Conservation (phyloP, 2,888 invertebrate genomes). For the Drosophila leonis region DNA sequence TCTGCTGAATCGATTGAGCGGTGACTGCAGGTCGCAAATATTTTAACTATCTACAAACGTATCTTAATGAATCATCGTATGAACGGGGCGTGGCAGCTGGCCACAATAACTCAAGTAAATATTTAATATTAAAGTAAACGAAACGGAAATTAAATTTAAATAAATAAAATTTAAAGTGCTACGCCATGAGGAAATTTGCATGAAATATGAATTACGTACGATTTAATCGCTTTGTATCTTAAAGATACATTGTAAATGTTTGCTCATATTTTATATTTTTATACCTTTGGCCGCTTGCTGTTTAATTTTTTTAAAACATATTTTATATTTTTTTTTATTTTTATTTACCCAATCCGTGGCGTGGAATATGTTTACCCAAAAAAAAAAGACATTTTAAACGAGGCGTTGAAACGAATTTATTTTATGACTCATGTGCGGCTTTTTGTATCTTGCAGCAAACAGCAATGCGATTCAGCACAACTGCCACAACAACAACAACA, state of each 20-base stretch:
- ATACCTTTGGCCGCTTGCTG: slow-evolving; percentile 8
- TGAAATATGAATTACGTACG: slow-evolving; percentile 63
- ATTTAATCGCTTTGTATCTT: slow-evolving; percentile 63
- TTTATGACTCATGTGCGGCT: slow-evolving; percentile 56
- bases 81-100: slow-evolving; percentile 18
- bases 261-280: slow-evolving; percentile 22
- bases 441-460: slow-evolving; percentile 53
- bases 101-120: slow-evolving; percentile 31
- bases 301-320: slow-evolving; percentile 33
- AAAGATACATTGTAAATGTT: slow-evolving; percentile 49
- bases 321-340: slow-evolving; percentile 41
- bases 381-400: slow-evolving; percentile 31
- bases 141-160: slow-evolving; percentile 50
- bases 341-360: slow-evolving; percentile 20
- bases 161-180: slow-evolving; percentile 34
- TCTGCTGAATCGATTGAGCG: slow-evolving; percentile 9
- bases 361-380: slow-evolving; percentile 5
- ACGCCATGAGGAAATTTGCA: slow-evolving; percentile 55
- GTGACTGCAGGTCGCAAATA: slow-evolving; percentile 59
- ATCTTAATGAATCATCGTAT: slow-evolving; percentile 46
- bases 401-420: slow-evolving; percentile 62
- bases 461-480: slow-evolving; percentile 44
- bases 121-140: slow-evolving; percentile 27
- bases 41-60: slow-evolving; percentile 32
- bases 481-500: slow-evolving; percentile 37